These are phyloP conservation scores for Rhinophrynus dorsalis DNA, from an alignment of 2,797 vertebrate genomes.

Conservation along the genomic window DNA sequence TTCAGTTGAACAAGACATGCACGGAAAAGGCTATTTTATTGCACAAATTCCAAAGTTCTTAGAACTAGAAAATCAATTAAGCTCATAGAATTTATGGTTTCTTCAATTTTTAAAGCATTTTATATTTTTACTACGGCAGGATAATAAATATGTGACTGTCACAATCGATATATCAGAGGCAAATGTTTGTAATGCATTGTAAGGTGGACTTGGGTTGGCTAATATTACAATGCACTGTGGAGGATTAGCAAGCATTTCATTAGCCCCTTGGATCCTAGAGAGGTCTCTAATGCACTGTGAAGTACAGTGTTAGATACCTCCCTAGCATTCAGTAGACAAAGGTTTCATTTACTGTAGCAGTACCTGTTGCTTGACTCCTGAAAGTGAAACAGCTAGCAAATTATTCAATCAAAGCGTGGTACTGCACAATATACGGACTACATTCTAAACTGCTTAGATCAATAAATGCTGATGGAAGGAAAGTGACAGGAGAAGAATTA, in stretches of 20 bases:
- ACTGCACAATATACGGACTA: background rate
- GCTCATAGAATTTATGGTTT: background rate
- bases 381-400: conserved; percentile 1
- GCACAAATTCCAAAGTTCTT: background rate
- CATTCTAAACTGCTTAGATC: background rate
- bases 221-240: background rate
- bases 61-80: background rate
- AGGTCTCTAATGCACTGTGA: no score
- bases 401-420: background rate
- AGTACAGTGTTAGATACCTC: no score
- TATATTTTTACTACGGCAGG: no score
- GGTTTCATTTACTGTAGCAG: conserved; percentile 3
- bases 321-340: no score
- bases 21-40: no score
- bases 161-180: background rate
- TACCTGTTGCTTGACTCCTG: conserved; percentile 22
- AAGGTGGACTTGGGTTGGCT: background rate
- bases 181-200: background rate
- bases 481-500: conserved; percentile 1
- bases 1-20: no score
- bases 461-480: background rate
- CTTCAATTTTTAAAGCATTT: background rate
- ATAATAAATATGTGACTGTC: background rate
- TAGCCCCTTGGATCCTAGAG: no score
- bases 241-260: no score